Conservation (phyloP, 2,888 invertebrate genomes). For the Dolichopus griseipennis region DNA sequence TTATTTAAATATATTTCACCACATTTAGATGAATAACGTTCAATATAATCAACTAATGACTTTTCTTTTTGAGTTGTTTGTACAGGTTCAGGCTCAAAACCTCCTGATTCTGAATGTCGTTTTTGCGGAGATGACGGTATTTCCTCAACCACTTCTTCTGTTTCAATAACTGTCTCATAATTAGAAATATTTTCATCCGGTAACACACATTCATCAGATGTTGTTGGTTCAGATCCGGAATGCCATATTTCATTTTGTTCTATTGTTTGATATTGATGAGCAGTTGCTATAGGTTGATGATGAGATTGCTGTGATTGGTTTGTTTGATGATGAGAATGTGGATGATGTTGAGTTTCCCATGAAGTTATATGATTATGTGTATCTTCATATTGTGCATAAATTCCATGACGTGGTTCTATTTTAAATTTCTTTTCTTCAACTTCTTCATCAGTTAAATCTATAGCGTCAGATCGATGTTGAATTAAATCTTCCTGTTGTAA, state of each 20-base stretch:
- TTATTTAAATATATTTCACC: constrained; percentile 3
- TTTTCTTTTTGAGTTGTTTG: not conserved
- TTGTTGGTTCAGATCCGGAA: constrained; percentile 1
- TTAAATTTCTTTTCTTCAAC: constrained; percentile 4
- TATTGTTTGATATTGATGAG: not conserved
- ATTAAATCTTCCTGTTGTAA: not conserved
- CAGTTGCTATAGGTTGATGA: not conserved
- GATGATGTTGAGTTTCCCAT: not conserved
- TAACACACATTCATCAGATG: not conserved
- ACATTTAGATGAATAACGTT: not conserved
- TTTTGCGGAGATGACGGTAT: not conserved
- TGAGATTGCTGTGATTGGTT: not conserved
- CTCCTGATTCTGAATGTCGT: not conserved
- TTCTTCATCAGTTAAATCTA: not conserved
- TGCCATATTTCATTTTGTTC: constrained; percentile 4
- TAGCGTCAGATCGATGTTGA: not conserved
- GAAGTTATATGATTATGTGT: not conserved
- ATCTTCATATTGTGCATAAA: not conserved
- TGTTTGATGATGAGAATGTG: not conserved
- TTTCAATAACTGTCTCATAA: not conserved
- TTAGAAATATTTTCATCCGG: not conserved
- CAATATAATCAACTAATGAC: not conserved
- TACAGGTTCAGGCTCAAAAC: not conserved
- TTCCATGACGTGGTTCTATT: not conserved
- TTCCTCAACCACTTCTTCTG: not conserved